Conservation (phyloP, 1,140 invertebrate species). For the Cataglyphis hispanica region DNA sequence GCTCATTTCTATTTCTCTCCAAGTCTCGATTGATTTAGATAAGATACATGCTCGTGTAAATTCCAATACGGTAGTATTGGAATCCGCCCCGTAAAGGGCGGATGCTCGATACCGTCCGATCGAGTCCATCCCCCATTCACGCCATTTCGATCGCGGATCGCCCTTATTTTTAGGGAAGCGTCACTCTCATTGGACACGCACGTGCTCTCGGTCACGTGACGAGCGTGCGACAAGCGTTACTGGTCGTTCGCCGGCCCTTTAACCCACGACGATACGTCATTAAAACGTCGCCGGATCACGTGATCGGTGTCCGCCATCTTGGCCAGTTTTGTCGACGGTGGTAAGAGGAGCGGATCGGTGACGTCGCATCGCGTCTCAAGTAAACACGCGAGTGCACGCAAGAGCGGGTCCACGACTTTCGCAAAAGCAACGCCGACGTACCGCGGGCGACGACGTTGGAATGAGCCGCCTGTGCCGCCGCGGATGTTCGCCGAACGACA, state of each 20-base stretch:
- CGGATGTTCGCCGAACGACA: conserved; percentile 73
- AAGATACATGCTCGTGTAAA: not conserved
- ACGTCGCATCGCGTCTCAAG: conserved; percentile 83
- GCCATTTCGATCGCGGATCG: conserved; percentile 69
- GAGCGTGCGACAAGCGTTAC: conserved; percentile 65
- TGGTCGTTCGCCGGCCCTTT: conserved; percentile 74
- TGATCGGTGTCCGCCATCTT: conserved; percentile 82
- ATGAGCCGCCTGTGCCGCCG: conserved; percentile 73
- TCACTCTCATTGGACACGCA: conserved; percentile 71
- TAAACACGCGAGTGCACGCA: conserved; percentile 82
- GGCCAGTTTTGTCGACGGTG: conserved; percentile 82
- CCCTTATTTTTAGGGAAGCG: conserved; percentile 72
- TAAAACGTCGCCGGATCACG: conserved; percentile 79
- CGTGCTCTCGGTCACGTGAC: conserved; percentile 75
- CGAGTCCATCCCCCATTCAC: conserved; percentile 50
- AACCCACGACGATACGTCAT: conserved; percentile 77
- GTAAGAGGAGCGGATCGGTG: conserved; percentile 79
- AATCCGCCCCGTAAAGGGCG: conserved; percentile 61
- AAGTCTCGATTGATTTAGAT: not conserved
- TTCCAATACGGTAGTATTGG: too few relatives aligned
- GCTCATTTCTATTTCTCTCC: not conserved
- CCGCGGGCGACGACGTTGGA: conserved; percentile 52
- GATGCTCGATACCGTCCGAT: not conserved
- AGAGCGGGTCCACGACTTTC: conserved; percentile 68
- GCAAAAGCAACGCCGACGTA: conserved; percentile 68